A percentile compares a stretch with the other conserved stretches of the same genome.
Conservation (phyloP, 1,140 invertebrate species). For the Lepidurus arcticus region DNA sequence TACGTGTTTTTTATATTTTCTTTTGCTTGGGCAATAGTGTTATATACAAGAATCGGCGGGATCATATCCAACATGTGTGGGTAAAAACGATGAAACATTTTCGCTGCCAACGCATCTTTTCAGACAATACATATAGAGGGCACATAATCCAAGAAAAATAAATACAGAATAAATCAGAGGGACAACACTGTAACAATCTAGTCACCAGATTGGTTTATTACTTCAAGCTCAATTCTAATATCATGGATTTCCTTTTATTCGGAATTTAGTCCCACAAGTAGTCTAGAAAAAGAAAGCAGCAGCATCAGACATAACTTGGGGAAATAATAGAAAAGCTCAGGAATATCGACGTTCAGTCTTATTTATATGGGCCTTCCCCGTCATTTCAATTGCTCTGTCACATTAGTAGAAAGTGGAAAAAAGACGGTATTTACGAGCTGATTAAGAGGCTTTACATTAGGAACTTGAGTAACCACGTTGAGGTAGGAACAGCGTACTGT, state of each 20-base stretch:
- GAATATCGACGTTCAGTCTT: no score
- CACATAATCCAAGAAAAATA: not conserved
- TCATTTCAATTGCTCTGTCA: no score
- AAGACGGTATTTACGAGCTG: not conserved
- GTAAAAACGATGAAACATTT: not conserved
- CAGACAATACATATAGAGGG: not conserved
- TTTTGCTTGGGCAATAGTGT: not conserved
- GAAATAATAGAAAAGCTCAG: no score
- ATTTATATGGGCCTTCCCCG: no score
- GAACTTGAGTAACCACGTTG: conserved; percentile 35
- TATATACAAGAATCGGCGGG: conserved; percentile 15
- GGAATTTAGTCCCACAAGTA: no score
- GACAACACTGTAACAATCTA: not conserved
- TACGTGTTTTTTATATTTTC: not conserved
- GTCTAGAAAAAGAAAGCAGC: no score
- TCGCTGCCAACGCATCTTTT: not conserved
- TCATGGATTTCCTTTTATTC: not conserved
- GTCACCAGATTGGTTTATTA: not conserved
- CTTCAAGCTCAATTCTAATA: not conserved
- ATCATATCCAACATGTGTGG: not conserved
- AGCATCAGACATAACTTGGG: no score
- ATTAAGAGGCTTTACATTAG: conserved; percentile 33
- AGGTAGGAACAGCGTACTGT: conserved; percentile 31
- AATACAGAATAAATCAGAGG: not conserved
- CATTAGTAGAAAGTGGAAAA: not conserved